Evolutionary conservation across 2,113 vertebrate genomes (phyloP).

Genomic region (Edolisoma coerulescens): DNA sequence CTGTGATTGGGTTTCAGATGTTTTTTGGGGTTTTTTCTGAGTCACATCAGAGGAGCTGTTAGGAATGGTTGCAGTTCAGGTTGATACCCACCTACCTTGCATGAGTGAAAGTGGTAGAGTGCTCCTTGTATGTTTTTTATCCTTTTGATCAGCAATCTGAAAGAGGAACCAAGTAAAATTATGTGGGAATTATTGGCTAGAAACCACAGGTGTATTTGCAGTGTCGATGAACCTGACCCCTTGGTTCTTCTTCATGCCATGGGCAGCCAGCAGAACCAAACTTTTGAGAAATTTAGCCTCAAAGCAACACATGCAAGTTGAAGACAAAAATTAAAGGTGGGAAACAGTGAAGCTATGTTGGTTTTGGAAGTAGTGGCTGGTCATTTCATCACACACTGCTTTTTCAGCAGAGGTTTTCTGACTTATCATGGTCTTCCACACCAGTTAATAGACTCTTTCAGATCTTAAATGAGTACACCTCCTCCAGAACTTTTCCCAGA

Average conservation of each 20-base stretch:
- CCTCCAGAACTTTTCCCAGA: not conserved
- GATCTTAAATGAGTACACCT: not conserved
- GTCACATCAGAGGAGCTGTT: conserved; percentile 1
- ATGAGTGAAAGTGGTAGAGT: not conserved
- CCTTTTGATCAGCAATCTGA: not conserved
- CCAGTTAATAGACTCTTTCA: not conserved
- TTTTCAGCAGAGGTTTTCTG: not conserved
- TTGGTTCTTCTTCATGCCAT: not conserved
- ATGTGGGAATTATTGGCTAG: not conserved
- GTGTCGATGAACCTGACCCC: not conserved
- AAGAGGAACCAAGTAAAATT: not conserved
- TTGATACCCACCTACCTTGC: not conserved
- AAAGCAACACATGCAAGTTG: not conserved
- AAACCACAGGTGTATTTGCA: not conserved
- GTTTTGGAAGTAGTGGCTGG: not conserved
- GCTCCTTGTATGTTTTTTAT: accelerated
- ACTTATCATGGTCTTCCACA: not conserved
- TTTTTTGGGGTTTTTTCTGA: not conserved
- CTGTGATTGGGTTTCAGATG: conserved; percentile 32
- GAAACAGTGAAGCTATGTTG: not conserved
- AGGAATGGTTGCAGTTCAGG: not conserved
- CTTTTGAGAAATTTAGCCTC: not conserved
- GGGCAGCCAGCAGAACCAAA: not conserved
- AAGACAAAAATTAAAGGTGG: not conserved
- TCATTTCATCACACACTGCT: not conserved